Evolutionary conservation across 2,888 invertebrate species (phyloP).

Genomic region (Spialia ferax): DNA sequence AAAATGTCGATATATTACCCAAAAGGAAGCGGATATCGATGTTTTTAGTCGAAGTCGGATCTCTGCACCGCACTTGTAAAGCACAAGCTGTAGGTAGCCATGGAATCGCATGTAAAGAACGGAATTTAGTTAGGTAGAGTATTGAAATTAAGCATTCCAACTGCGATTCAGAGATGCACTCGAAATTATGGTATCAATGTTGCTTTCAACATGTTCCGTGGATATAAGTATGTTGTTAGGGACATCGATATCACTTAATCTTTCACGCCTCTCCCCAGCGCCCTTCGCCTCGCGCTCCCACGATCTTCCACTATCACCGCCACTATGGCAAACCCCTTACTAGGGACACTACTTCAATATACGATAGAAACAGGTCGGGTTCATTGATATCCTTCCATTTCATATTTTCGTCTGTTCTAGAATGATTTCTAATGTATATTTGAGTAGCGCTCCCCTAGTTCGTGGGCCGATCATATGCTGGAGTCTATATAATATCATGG

Average conservation of each 20-base stretch:
- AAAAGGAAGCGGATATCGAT: conserved; percentile 44
- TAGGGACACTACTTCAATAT: conserved; percentile 64
- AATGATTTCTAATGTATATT: conserved; percentile 57
- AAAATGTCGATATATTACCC: conserved; percentile 51
- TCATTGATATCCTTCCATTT: conserved; percentile 36
- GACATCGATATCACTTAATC: conserved; percentile 51
- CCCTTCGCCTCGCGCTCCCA: conserved; percentile 78
- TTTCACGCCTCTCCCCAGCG: conserved; percentile 68
- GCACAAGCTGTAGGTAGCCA: conserved; percentile 39
- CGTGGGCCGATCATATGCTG: conserved; percentile 53
- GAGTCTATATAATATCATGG: conserved; percentile 40
- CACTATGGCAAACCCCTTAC: conserved; percentile 69
- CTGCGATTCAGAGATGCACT: conserved; percentile 57
- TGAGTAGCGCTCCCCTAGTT: conserved; percentile 60
- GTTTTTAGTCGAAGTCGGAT: conserved; percentile 49
- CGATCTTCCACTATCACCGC: conserved; percentile 80
- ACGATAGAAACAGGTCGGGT: conserved; percentile 54
- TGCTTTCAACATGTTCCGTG: conserved; percentile 51
- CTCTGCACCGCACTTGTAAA: conserved; percentile 57
- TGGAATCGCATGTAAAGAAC: conserved; percentile 48
- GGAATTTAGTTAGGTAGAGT: conserved; percentile 50
- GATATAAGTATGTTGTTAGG: conserved; percentile 50
- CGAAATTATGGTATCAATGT: conserved; percentile 47
- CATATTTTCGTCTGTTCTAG: conserved; percentile 18
- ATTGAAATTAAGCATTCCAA: conserved; percentile 48